Percentiles rank a stretch among this genome's conserved stretches.
These are phyloP conservation scores for Tarsius wallacei DNA, from an alignment of 2,797 vertebrate genomes.

Conservation along the genomic window DNA sequence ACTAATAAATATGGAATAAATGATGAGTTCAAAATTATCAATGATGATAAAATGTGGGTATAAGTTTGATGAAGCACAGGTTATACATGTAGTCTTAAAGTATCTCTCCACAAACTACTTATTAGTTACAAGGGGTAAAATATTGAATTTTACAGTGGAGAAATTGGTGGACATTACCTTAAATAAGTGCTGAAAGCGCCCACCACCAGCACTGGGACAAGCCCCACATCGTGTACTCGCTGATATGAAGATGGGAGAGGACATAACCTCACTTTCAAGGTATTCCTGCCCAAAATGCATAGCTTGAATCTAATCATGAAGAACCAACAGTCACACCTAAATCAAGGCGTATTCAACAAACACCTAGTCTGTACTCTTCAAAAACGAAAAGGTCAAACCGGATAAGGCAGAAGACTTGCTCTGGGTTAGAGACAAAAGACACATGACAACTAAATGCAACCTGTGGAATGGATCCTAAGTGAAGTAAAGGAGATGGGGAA, in stretches of 20 bases:
- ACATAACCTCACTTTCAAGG: neutral
- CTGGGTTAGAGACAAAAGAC: neutral
- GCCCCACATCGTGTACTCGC: neutral
- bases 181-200: neutral
- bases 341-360: neutral
- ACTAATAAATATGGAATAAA: conserved; percentile 16
- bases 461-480: neutral
- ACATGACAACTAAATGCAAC: neutral
- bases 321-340: neutral
- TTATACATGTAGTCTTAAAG: neutral
- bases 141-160: neutral
- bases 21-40: neutral
- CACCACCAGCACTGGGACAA: neutral
- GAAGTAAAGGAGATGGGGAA: neutral
- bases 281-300: neutral
- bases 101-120: neutral
- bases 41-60: neutral
- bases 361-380: neutral
- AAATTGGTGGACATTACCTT: neutral
- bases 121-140: neutral
- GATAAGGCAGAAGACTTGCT: neutral
- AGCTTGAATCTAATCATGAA: neutral
- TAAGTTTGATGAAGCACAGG: neutral
- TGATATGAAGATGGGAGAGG: neutral
- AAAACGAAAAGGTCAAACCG: neutral